Conservation (phyloP, 1,140 invertebrate species). For the Diabrotica virgifera region DNA sequence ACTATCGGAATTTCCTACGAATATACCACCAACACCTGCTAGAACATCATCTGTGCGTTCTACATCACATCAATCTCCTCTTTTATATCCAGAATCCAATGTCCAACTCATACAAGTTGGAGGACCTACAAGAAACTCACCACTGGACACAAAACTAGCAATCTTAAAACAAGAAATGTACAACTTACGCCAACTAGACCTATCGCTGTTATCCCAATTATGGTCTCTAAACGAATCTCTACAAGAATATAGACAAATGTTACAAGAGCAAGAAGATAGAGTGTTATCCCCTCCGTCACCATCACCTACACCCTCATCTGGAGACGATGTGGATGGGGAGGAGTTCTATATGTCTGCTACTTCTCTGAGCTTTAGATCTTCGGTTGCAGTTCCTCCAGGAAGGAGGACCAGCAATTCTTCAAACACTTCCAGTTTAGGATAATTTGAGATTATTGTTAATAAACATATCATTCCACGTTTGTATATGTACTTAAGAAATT, state of each 20-base stretch:
- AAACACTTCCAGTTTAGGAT: constrained; percentile 16
- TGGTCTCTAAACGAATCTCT: constrained; percentile 87
- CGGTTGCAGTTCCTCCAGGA: background rate
- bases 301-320: constrained; percentile 57
- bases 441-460: background rate
- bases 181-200: constrained; percentile 76
- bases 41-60: background rate
- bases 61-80: background rate
- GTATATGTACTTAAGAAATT: no score
- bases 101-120: background rate
- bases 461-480: background rate
- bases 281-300: constrained; percentile 59
- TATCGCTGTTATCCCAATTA: constrained; percentile 79
- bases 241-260: constrained; percentile 75
- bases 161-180: constrained; percentile 46
- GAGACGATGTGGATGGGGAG: constrained; percentile 57
- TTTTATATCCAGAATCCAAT: background rate
- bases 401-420: constrained; percentile 11
- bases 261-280: constrained; percentile 62
- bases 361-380: constrained; percentile 24
- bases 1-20: constrained; percentile 1
- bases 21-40: background rate
- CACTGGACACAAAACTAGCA: constrained; percentile 9
- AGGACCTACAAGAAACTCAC: constrained; percentile 4
- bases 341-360: constrained; percentile 40